Evolutionary conservation across 2,888 invertebrate species (phyloP).

Genomic region (Aromia moschata): DNA sequence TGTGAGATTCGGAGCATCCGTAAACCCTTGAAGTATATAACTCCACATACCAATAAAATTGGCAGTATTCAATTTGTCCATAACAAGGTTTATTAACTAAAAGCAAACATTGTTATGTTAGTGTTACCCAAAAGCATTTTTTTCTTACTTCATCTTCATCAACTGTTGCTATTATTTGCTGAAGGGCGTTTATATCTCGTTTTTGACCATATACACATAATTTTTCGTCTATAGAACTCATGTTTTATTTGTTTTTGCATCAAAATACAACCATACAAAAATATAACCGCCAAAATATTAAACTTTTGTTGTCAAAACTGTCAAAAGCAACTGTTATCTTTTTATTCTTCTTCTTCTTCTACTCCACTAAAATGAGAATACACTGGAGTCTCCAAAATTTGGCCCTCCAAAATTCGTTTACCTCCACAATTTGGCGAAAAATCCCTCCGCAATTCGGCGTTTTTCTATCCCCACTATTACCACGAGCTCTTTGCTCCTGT

Average conservation of each 20-base stretch:
- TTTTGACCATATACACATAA: conserved; percentile 52
- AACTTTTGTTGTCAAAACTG: neutral
- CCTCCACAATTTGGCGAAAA: too few species aligned
- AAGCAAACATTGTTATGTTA: conserved; percentile 29
- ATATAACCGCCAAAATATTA: neutral
- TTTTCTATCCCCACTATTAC: too few species aligned
- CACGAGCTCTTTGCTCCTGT: too few species aligned
- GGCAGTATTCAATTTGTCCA: conserved; percentile 43
- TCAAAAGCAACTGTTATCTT: neutral
- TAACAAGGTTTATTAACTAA: conserved; percentile 49
- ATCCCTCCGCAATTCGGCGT: too few species aligned
- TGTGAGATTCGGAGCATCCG: conserved; percentile 48
- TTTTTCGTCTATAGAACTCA: conserved; percentile 41
- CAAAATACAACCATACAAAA: neutral
- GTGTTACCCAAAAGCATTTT: neutral
- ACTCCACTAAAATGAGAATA: neutral
- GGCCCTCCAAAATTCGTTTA: too few species aligned
- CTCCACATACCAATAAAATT: conserved; percentile 54
- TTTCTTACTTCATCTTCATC: conserved; percentile 46
- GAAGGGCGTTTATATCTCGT: conserved; percentile 44
- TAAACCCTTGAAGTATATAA: conserved; percentile 54
- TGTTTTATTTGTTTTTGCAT: neutral
- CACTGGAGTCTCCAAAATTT: too few species aligned
- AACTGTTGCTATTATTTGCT: conserved; percentile 44
- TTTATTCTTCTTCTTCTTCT: neutral